Evolutionary conservation across 2,113 vertebrate genomes (phyloP), one percentile per base, ranked within the genome.

Genomic region (Lasiurus cinereus): DNA sequence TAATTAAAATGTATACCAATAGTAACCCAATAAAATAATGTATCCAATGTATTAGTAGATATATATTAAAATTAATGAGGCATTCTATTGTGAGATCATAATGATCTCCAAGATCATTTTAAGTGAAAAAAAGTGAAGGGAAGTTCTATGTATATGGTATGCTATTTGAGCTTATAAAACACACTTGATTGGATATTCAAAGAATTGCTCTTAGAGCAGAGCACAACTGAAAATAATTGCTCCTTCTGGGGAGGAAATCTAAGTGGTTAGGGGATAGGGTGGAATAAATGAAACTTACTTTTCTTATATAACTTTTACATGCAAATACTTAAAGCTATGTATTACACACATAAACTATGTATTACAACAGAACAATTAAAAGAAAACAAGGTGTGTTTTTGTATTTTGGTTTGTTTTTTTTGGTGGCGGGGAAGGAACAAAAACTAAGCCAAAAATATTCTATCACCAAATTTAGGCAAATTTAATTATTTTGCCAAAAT

Each of bases 401-500:
- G 39, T 39, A 39, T 62, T 62, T 62, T 11, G 24, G 24, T 59
- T 59, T 59, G 24, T 62, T 59, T 93, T 92, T 72, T 21, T 73
- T 52, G 80, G 13, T 39, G 48, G 50, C 4, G 15, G 16, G 54
- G 59, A 8, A 39, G 39, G 39, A 39, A 39, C 1, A 94, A 88
- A 87, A 88, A 76, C 27, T 52, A 70, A 78, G 62, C 13, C 73
- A 89, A 69, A 74, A 31, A 72, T 66, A 62, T 21, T 85, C 0
- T 3, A 8, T 62, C 79, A 39, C 11, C 36, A 90, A 82, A 72
- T 67, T 82, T 29, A 56, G n/a, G 10, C 67, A 66, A 27, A 82
- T 66, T 73, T 80, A 80, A 72, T 93, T 80, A 66, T 74, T 93
- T 88, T 52, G 56, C 48, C 43, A 88, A 80, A 84, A 79, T 29